Evolutionary conservation across 2,888 invertebrate genomes (phyloP), one percentile per base, ranked within the genome.

Genomic region (Pyrrhia umbra): DNA sequence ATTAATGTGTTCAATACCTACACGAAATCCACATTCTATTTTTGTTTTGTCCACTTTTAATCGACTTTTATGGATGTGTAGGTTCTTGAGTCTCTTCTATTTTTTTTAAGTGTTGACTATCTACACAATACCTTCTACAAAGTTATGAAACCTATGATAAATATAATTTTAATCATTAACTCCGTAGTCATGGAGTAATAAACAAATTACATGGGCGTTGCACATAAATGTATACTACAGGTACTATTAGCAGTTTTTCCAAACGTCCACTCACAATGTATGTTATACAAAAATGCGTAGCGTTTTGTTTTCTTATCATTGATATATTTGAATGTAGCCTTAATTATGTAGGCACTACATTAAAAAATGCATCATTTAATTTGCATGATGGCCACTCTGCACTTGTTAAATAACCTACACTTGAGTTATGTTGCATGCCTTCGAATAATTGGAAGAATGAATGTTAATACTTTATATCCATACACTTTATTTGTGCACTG

Each of bases 341-440:
- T n/a, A n/a, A n/a, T n/a, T 23, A 13, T 27, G 16, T 55, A 30
- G 18, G n/a, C 13, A 18, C 54, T 50, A 30, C 27, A 21, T 37
- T 42, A 46, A 37, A 15, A 6, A 39, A 18, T 2, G 43, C 49
- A 15, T 6, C 8, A 27, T 39, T 49, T 20, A 18, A 34, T 52
- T 43, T 54, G 69, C 68, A 52, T 65, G 72, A 27, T 57, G 18
- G 27, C 15, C n/a, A 52, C 20, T 63, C n/a, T 34, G 34, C 51
- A 50, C 43, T 52, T 21, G 6, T 37, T 54, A 23, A 16, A 51
- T 68, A 70, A 52, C 42, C 2, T 3, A 42, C 13, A 25, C 18
- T 66, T 15, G 13, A n/a, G 0, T 42, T 27, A 13, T 37, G n/a
- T 43, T 61, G 70, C 70, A 69, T 67, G 70, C 6, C 18, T 49